phyloP scores from a whole-genome alignment of 1,140 invertebrate species.

The Spodoptera frugiperda region DNA sequence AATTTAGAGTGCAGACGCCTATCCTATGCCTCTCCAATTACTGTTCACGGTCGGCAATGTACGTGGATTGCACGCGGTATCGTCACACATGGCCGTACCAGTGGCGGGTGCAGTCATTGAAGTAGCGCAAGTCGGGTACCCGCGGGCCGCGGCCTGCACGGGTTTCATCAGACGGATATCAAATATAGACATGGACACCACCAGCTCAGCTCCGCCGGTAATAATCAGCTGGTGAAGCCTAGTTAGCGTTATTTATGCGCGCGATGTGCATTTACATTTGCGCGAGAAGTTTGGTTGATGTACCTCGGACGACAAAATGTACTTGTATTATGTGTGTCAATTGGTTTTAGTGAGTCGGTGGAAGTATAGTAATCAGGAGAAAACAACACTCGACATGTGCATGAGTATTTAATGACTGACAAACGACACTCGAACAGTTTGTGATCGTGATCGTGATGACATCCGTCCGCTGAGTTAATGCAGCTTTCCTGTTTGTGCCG shows the following conservation, averaged over 20 bases:
- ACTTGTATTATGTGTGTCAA: no score
- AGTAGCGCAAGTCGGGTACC: slow-evolving; percentile 34
- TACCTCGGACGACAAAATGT: no score
- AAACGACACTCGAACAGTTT: no score
- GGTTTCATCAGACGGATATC: slow-evolving; percentile 46
- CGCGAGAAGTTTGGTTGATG: not conserved
- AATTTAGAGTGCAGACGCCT: slow-evolving; percentile 53
- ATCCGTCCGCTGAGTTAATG: slow-evolving; percentile 1
- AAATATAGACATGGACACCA: not conserved
- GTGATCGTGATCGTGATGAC: not conserved
- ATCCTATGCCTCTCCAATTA: slow-evolving; percentile 21
- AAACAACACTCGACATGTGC: no score
- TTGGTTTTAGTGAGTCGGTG: no score
- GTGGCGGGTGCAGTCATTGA: slow-evolving; percentile 33
- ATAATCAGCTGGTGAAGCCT: slow-evolving; percentile 44
- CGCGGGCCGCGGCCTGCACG: slow-evolving; percentile 4
- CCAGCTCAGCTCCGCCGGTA: slow-evolving; percentile 8
- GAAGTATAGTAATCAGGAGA: no score
- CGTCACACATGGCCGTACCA: not conserved
- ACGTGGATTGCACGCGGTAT: slow-evolving; percentile 11
- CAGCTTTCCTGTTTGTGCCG: not conserved
- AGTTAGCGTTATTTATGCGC: slow-evolving; percentile 49
- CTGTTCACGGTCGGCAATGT: not conserved
- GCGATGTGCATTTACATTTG: slow-evolving; percentile 20
- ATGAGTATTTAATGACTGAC: no score